Evolutionary conservation across 37 sponge, comb jelly and placozoan species (phyloP).

Genomic region (Aplysina aerophoba): DNA sequence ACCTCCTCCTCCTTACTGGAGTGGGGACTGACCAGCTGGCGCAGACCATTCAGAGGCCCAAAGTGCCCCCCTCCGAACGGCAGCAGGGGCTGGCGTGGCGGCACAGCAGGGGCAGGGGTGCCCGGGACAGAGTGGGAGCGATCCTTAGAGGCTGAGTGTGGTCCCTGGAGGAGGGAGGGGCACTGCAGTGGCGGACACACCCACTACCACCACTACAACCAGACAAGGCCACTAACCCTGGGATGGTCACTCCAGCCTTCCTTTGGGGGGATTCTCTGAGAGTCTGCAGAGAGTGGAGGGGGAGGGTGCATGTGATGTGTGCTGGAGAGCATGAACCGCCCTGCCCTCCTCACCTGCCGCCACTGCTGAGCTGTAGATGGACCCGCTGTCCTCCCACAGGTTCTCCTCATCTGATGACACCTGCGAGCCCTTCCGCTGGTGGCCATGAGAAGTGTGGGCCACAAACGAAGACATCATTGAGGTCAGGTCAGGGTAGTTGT

Average conservation of each 20-base stretch:
- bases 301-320: too few relatives aligned
- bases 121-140: background rate
- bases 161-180: too few relatives aligned
- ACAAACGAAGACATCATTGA: conserved; percentile 35
- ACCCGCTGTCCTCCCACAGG: background rate
- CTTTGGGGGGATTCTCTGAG: too few relatives aligned
- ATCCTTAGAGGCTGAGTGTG: too few relatives aligned
- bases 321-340: too few relatives aligned
- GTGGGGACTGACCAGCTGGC: background rate
- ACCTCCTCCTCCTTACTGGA: background rate
- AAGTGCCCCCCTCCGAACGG: background rate
- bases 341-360: too few relatives aligned
- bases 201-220: too few relatives aligned
- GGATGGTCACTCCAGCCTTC: too few relatives aligned
- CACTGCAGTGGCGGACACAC: too few relatives aligned
- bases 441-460: background rate
- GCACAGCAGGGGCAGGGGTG: background rate
- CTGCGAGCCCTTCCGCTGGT: background rate
- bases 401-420: conserved; percentile 15
- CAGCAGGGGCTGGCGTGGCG: background rate
- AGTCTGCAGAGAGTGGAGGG: too few relatives aligned
- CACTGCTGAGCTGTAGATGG: conserved; percentile 6
- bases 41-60: conserved; percentile 11
- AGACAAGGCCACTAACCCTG: too few relatives aligned
- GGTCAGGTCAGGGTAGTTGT: conserved; percentile 31